Evolutionary conservation across 2,113 vertebrate genomes (phyloP), one percentile per base, ranked within the genome.

Genomic region (Pangasianodon hypophthalmus): DNA sequence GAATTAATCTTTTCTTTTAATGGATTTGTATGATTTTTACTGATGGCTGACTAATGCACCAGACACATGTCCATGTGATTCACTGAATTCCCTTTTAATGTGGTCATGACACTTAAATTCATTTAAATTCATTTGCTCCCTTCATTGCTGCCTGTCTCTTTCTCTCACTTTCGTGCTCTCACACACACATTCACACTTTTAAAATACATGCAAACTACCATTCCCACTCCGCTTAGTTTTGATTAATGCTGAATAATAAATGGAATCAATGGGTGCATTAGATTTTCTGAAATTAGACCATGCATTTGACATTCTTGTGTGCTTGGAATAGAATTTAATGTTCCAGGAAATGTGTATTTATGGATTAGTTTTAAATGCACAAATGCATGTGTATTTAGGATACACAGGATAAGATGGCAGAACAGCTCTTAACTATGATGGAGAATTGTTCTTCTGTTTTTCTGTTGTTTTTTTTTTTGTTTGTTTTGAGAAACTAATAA

Each of bases 191-290:
- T 37, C 62, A 56, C 80, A 6, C 79, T 73, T 37, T 71, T 71
- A 64, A 29, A 84, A 89, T 29, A 85, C 69, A 79, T 58, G 29
- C 41, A 77, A 52, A 46, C 71, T 54, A 37, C 24, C 54, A 52
- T 88, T 80, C 54, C 86, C 58, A 18, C 69, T 87, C 80, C 62
- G 75, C 86, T 87, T 64, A 56, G 81, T 60, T 89, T 90, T 83
- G 85, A 90, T 92, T 89, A 54, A 90, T 81, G 52, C 62, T 85
- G 90, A 82, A 89, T 91, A 92, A 88, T 85, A 85, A 75, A 91
- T 89, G 46, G 46, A 89, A 87, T 91, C 24, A 52, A 77, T 60
- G 56, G 56, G 21, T 75, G 79, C 84, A 85, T 91, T 48, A 41
- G 41, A 64, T 86, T 91, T 64, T 71, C 56, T 86, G 48, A 85